Percentiles rank a stretch among this genome's conserved stretches.
phyloP scores from a whole-genome alignment of 2,113 vertebrate species.

The Mormyrus lacerda region DNA sequence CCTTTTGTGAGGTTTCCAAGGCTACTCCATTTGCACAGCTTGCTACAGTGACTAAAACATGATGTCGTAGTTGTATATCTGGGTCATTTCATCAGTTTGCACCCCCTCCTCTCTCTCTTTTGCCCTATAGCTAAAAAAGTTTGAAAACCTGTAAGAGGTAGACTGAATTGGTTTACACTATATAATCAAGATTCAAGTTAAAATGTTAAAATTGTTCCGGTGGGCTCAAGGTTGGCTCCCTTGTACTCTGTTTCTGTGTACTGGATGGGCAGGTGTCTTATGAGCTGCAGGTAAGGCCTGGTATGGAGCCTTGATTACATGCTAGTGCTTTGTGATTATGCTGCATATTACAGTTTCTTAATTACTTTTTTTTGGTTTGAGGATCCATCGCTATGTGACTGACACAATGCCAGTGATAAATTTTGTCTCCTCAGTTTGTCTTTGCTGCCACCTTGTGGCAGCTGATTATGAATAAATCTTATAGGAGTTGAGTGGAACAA shows the following conservation, averaged over 20 bases:
- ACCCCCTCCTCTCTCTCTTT: neutral
- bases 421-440: neutral
- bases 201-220: neutral
- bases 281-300: neutral
- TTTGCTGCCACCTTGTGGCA: slow-evolving; percentile 18
- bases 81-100: neutral
- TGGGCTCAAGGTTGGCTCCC: neutral
- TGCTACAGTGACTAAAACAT: neutral
- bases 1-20: slow-evolving; percentile 13
- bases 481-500: neutral
- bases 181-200: neutral
- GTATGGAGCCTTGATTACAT: neutral
- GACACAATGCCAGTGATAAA: neutral
- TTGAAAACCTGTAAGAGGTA: neutral
- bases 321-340: neutral
- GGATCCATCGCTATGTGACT: neutral
- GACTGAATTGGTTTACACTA: neutral
- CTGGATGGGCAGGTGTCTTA: neutral
- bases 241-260: neutral
- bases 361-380: neutral
- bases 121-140: slow-evolving; percentile 2
- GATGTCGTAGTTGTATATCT: neutral
- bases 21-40: neutral
- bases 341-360: neutral
- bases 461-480: neutral